Conservation (phyloP, 2,797 vertebrate genomes). For the Ibycter americanus region DNA sequence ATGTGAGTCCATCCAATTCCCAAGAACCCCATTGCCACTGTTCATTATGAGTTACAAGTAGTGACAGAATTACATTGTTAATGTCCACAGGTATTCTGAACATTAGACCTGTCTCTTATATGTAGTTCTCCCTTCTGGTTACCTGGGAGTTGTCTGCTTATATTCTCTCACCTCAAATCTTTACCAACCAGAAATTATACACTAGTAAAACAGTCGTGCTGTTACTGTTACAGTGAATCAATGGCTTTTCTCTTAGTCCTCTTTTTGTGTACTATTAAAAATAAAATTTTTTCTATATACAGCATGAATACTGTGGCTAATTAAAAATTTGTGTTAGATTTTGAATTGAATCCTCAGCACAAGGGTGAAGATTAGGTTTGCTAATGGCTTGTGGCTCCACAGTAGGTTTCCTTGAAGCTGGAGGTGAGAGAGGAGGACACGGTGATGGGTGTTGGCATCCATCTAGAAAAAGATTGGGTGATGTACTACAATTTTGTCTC, state of each 20-base stretch:
- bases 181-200: constrained; percentile 35
- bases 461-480: neutral
- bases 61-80: constrained; percentile 11
- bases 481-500: neutral
- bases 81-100: neutral
- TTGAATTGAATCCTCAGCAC: neutral
- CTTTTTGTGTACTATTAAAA: neutral
- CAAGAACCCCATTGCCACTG: constrained; percentile 24
- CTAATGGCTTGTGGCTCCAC: neutral
- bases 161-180: neutral
- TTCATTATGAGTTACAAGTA: constrained; percentile 20
- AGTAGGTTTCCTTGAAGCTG: neutral
- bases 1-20: neutral
- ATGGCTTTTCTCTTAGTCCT: neutral
- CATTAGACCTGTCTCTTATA: constrained; percentile 22
- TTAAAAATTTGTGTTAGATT: neutral
- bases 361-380: neutral
- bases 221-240: constrained; percentile 9
- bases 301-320: neutral
- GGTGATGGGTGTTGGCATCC: neutral
- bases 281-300: neutral
- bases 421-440: neutral
- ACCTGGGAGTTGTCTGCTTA: constrained; percentile 50
- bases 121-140: constrained; percentile 9
- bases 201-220: neutral